phyloP scores from a whole-genome alignment of 1,140 invertebrate species.

The Drosophila tani region DNA sequence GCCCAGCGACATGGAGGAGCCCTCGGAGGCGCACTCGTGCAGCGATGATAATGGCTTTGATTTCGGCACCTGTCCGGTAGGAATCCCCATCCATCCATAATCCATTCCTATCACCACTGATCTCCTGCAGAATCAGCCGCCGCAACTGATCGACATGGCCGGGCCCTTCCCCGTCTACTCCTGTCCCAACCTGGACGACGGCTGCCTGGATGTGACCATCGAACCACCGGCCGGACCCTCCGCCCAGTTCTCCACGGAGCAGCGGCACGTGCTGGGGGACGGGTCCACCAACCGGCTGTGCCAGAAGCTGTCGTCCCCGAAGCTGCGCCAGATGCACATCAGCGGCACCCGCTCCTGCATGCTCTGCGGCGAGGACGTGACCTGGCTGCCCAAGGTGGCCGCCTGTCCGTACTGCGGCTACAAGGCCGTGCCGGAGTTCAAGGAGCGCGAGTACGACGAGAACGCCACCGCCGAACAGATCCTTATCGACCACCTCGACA shows the following conservation, averaged over 20 bases:
- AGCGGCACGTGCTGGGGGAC: conserved; percentile 16
- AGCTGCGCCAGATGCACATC: conserved; percentile 50
- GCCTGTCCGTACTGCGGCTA: conserved; percentile 78
- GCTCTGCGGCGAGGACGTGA: conserved; percentile 70
- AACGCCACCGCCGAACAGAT: conserved; percentile 62
- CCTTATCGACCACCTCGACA: conserved; percentile 46
- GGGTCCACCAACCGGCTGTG: conserved; percentile 48
- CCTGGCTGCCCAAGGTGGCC: conserved; percentile 71
- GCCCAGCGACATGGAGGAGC: conserved; percentile 12
- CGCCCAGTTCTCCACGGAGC: conserved; percentile 33
- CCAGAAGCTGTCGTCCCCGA: conserved; percentile 19
- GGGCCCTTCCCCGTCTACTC: conserved; percentile 53
- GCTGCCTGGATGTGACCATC: conserved; percentile 15
- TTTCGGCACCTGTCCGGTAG: neutral
- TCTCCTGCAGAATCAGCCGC: neutral
- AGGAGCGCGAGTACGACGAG: conserved; percentile 69
- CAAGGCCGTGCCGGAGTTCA: conserved; percentile 62
- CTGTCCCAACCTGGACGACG: neutral
- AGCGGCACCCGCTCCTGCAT: conserved; percentile 40
- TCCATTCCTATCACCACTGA: neutral
- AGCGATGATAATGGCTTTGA: neutral
- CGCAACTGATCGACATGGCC: conserved; percentile 52
- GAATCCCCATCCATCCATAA: too few species aligned
- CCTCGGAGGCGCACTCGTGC: neutral
- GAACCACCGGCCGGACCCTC: conserved; percentile 15